Base-by-base conservation (phyloP, 2,113 vertebrate genomes). In the Gnathonemus echidnorhynchus region DNA sequence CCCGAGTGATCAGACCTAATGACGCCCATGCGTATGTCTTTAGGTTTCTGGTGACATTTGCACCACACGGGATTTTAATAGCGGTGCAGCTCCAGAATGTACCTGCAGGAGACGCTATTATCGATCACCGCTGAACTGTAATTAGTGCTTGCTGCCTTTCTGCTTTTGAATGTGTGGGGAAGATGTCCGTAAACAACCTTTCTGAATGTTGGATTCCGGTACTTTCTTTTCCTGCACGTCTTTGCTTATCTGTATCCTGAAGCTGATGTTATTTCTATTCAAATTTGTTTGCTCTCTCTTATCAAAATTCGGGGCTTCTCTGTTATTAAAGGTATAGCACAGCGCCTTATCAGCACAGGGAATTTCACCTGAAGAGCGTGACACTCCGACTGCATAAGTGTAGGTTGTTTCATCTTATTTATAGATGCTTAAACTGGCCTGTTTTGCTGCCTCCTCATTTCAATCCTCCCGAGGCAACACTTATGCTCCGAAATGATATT, bases 331-430 rank as follows among this genome's bases (percentile, higher is more conserved):
- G 39, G 83, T 21, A 85, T 21, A 8, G 8, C 19, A 24, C 19
- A 48, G 39, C 21, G 8, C 6, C 83, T 85, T 85, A 85, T 85
- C 83, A 10, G 42, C 45, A 27, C 77, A 21, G 35, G 42, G 77
- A 70, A 70, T 83, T 83, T 83, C 77, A 85, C 83, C 83, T 85
- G 83, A n/a, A 85, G 83, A 85, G 83, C 45, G 45, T 48, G 39
- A 46, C 39, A 85, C 21, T 85, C 45, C 19, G 21, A 49, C 42
- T 85, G 42, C 83, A 85, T 85, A 85, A 85, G 45, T 46, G 5
- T 46, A 8, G 80, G 80, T 24, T 48, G 17, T 46, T 39, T 84
- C 31, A 85, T 48, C 83, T 48, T 45, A 85, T 24, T 85, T 85
- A 21, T 9, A 42, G 83, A 48, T n/a, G 39, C 21, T 85, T 48